These are phyloP conservation scores for Melopsittacus undulatus DNA, from an alignment of 2,797 vertebrate species.

Conservation along the genomic window DNA sequence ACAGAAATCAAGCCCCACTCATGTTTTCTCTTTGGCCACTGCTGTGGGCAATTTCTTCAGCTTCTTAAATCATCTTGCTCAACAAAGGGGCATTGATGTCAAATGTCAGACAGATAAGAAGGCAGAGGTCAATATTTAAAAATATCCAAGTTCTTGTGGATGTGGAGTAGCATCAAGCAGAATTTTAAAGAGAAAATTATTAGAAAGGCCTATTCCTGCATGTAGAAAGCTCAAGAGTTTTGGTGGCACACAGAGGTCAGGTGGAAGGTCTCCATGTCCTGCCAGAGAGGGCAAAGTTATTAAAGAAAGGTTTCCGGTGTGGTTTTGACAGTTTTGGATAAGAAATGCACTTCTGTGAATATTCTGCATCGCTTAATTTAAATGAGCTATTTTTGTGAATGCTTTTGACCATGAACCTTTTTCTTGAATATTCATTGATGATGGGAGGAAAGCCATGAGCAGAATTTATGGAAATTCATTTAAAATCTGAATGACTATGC, in stretches of 20 bases:
- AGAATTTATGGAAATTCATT: slow-evolving; percentile 17
- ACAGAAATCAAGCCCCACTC: neutral
- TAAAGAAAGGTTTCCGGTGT: neutral
- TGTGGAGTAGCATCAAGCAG: neutral
- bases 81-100: neutral
- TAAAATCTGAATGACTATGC: neutral
- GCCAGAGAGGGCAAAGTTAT: neutral
- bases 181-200: neutral
- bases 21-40: neutral
- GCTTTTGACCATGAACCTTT: neutral
- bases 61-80: slow-evolving; percentile 9
- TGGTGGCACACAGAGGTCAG: neutral
- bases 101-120: neutral
- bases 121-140: neutral
- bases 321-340: neutral
- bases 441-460: neutral
- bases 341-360: neutral
- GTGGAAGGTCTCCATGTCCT: neutral
- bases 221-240: neutral
- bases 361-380: neutral
- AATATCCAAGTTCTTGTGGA: neutral
- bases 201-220: neutral
- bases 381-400: neutral
- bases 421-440: slow-evolving; percentile 30
- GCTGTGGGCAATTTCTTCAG: neutral